These are phyloP conservation scores for Ectropis grisescens DNA, from an alignment of 1,140 invertebrate species.

Conservation along the genomic window DNA sequence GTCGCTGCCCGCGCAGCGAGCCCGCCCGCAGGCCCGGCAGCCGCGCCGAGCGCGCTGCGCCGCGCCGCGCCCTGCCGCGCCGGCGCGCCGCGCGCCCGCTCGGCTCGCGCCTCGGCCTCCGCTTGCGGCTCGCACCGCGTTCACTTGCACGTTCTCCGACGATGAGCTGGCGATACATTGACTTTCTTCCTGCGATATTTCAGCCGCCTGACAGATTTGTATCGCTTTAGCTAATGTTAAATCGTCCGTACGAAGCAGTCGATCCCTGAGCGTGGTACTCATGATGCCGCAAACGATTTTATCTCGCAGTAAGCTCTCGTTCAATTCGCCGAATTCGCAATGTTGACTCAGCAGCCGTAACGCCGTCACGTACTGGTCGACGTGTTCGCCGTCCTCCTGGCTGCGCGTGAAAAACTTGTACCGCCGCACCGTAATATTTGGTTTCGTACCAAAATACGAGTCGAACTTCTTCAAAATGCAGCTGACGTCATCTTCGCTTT, in stretches of 20 bases:
- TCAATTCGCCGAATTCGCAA: constrained; percentile 12
- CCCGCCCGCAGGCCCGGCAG: no score
- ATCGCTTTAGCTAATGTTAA: constrained; percentile 9
- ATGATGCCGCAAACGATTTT: constrained; percentile 17
- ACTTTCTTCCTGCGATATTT: constrained; percentile 9
- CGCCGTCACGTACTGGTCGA: constrained; percentile 7
- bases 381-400: constrained; percentile 3
- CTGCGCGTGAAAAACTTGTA: constrained; percentile 4
- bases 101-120: not conserved
- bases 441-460: constrained; percentile 2
- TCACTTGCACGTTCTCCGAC: no score
- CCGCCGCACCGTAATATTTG: constrained; percentile 3
- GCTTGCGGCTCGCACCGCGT: no score
- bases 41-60: no score
- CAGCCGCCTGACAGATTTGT: constrained; percentile 17
- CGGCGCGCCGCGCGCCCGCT: not conserved
- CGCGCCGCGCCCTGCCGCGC: no score
- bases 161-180: not conserved
- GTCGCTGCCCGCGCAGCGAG: no score
- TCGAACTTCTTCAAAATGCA: constrained; percentile 2
- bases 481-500: constrained; percentile 4
- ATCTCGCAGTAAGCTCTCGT: constrained; percentile 11
- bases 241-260: no score
- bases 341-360: constrained; percentile 6
- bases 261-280: constrained; percentile 5